phyloP scores from a whole-genome alignment of 1,140 invertebrate genomes.

The Drosophila bifasciata region DNA sequence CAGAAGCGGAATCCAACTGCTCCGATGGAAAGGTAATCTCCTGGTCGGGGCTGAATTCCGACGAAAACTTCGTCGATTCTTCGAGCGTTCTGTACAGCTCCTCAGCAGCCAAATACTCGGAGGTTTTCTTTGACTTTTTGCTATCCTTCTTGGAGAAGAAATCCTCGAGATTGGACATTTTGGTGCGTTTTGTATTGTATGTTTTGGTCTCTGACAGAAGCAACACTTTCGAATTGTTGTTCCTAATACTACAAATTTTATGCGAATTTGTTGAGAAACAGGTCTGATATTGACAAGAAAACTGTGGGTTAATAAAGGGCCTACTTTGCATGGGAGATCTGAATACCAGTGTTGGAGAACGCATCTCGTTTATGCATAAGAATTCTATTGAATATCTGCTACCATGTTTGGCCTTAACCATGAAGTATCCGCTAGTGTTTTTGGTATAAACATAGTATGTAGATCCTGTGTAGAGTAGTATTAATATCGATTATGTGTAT shows the following conservation, averaged over 20 bases:
- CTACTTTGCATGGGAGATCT: too few species aligned
- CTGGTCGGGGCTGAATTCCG: conserved; percentile 1
- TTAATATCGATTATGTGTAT: too few species aligned
- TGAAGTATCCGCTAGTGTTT: too few species aligned
- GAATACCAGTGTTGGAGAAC: too few species aligned
- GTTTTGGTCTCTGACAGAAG: neutral
- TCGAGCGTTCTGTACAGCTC: conserved; percentile 69
- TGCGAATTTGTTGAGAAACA: neutral
- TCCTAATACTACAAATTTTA: conserved; percentile 18
- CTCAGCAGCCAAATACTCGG: conserved; percentile 62
- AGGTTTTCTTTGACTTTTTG: conserved; percentile 57
- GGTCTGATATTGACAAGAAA: too few species aligned
- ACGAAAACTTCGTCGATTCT: conserved; percentile 39
- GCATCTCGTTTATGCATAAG: too few species aligned
- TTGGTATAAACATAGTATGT: too few species aligned
- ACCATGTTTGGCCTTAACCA: too few species aligned
- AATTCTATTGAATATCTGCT: too few species aligned
- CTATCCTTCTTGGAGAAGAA: conserved; percentile 71
- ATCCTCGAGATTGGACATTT: conserved; percentile 67
- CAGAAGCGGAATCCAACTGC: neutral
- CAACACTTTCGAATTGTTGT: conserved; percentile 30
- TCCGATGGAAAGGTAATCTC: neutral
- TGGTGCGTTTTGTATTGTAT: neutral
- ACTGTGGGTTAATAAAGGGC: too few species aligned
- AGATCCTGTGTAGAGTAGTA: too few species aligned